Evolutionary conservation across 2,888 invertebrate genomes (phyloP).

Genomic region (Helleia helle): DNA sequence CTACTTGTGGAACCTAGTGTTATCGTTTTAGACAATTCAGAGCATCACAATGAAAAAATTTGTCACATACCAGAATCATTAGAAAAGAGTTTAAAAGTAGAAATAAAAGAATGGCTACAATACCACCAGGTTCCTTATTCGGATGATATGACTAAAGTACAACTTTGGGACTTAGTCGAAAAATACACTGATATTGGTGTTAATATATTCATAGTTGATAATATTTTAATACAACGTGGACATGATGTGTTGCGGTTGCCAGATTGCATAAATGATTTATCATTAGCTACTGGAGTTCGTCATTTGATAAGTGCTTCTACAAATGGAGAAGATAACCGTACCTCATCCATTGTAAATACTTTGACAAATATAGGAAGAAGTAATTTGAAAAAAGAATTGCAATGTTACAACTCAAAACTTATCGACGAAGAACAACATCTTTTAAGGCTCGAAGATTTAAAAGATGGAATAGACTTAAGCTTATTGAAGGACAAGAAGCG

Average conservation of each 20-base stretch:
- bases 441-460: conserved; percentile 6
- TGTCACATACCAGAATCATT: conserved; percentile 5
- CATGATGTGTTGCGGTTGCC: conserved; percentile 14
- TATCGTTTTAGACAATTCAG: conserved; percentile 11
- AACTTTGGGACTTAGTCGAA: conserved; percentile 11
- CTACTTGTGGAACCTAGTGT: conserved; percentile 8
- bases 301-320: not conserved
- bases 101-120: conserved; percentile 14
- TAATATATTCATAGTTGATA: conserved; percentile 12
- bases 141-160: conserved; percentile 9
- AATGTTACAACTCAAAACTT: conserved; percentile 1
- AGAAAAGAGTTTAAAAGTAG: conserved; percentile 12
- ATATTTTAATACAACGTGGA: conserved; percentile 11
- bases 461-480: conserved; percentile 3
- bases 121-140: conserved; percentile 11
- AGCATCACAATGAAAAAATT: conserved; percentile 9
- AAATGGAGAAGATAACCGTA: not conserved
- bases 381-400: not conserved
- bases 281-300: conserved; percentile 7
- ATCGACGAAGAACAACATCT: conserved; percentile 10
- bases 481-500: not conserved
- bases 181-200: conserved; percentile 11
- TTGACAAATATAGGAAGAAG: not conserved
- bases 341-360: not conserved
- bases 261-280: conserved; percentile 13